A percentile compares a stretch with the other conserved stretches of the same genome.
Conservation (phyloP, 1,140 invertebrate genomes). For the Manduca sexta region DNA sequence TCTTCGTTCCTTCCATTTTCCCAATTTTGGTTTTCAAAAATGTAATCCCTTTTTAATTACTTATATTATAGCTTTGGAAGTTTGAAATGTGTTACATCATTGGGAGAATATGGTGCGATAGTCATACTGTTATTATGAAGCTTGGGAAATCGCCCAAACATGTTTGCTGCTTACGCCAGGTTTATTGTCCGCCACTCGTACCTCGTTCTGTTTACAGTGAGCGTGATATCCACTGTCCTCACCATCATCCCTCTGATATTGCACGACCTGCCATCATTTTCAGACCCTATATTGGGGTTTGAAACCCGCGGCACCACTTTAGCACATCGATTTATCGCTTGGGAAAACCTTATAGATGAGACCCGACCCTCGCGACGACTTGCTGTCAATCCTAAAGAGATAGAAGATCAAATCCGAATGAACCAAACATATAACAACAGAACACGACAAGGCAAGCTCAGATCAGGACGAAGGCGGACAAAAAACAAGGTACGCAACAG, state of each 20-base stretch:
- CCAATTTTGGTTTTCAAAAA: slow-evolving; percentile 22
- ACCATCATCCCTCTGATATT: slow-evolving; percentile 81
- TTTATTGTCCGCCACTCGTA: slow-evolving; percentile 85
- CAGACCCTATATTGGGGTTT: slow-evolving; percentile 88
- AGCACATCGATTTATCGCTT: slow-evolving; percentile 84
- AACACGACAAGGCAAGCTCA: slow-evolving; percentile 52
- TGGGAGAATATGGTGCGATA: slow-evolving; percentile 33
- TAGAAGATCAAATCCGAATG: slow-evolving; percentile 70
- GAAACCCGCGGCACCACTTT: slow-evolving; percentile 90
- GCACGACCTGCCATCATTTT: slow-evolving; percentile 82
- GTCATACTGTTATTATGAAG: slow-evolving; percentile 45
- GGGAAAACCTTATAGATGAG: slow-evolving; percentile 87
- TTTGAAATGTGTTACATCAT: slow-evolving; percentile 24
- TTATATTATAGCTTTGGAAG: slow-evolving; percentile 12
- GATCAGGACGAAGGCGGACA: slow-evolving; percentile 59
- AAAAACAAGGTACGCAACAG: slow-evolving; percentile 65
- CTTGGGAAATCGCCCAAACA: slow-evolving; percentile 42
- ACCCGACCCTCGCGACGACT: slow-evolving; percentile 79
- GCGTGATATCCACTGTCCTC: slow-evolving; percentile 79
- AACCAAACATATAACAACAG: slow-evolving; percentile 59
- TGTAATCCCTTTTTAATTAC: slow-evolving; percentile 15
- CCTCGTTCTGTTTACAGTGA: slow-evolving; percentile 79
- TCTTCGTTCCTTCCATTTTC: slow-evolving; percentile 13
- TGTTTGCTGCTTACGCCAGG: slow-evolving; percentile 75
- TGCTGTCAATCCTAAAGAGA: slow-evolving; percentile 82